A percentile compares a stretch with the other conserved stretches of the same genome.
These are phyloP conservation scores for Notarius lentiginosus DNA, from an alignment of 2,113 vertebrate genomes.

Conservation along the genomic window DNA sequence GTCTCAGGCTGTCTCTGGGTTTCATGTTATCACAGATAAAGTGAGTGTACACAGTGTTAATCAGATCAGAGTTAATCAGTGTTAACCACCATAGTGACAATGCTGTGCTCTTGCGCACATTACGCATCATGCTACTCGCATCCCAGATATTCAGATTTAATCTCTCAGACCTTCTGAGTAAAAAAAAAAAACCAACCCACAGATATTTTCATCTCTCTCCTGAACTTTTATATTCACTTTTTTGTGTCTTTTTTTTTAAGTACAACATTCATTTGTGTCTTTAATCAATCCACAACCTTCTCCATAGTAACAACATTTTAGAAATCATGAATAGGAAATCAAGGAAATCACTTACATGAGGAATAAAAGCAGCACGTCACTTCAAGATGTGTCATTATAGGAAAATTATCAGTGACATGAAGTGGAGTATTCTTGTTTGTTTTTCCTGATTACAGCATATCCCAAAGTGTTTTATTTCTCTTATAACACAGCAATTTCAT, in stretches of 20 bases:
- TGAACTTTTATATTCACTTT: not conserved
- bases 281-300: not conserved
- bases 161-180: conserved; percentile 40
- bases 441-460: not conserved
- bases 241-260: not conserved
- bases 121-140: conserved; percentile 66
- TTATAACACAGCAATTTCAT: not conserved
- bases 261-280: not conserved
- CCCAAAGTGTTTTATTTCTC: not conserved
- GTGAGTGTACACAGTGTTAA: conserved; percentile 69
- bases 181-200: conserved; percentile 24
- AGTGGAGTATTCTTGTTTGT: not conserved
- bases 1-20: conserved; percentile 60
- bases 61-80: conserved; percentile 60
- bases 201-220: not conserved
- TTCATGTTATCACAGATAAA: conserved; percentile 74
- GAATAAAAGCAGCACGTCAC: not conserved
- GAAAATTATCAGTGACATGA: not conserved
- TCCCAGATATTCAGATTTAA: conserved; percentile 72
- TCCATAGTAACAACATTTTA: not conserved
- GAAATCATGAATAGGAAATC: not conserved
- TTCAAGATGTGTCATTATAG: not conserved
- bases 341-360: not conserved
- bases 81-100: conserved; percentile 30
- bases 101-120: conserved; percentile 58